Evolutionary conservation across 2,888 invertebrate species (phyloP).

Genomic region (Bembecia ichneumoniformis): DNA sequence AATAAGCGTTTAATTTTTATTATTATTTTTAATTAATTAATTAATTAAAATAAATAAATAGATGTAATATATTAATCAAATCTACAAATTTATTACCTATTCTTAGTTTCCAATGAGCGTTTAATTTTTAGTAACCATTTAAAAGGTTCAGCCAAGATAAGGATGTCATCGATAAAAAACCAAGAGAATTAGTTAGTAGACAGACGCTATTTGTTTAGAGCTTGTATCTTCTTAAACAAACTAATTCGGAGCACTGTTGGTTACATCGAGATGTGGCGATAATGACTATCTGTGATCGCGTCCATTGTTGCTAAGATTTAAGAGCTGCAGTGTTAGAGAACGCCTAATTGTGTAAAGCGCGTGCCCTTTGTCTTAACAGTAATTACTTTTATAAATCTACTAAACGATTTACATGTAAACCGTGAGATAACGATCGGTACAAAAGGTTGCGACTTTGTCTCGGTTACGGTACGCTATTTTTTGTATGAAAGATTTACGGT

Average conservation of each 20-base stretch:
- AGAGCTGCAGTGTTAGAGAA: constrained; percentile 22
- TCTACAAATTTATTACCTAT: no score
- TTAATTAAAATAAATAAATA: no score
- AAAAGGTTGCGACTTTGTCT: constrained; percentile 40
- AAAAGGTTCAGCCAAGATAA: no score
- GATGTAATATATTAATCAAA: no score
- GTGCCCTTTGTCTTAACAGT: constrained; percentile 47
- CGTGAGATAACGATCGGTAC: constrained; percentile 27
- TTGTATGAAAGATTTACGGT: constrained; percentile 1
- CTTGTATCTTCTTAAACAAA: constrained; percentile 29
- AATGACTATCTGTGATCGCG: constrained; percentile 44
- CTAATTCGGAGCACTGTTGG: constrained; percentile 42
- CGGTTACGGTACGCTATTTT: constrained; percentile 21
- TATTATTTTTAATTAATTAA: no score
- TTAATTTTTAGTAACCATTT: no score
- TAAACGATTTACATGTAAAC: constrained; percentile 45
- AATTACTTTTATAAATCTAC: constrained; percentile 55
- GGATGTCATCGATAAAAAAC: no score
- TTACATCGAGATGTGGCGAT: constrained; percentile 46
- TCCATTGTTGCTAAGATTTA: constrained; percentile 50
- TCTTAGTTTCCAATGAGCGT: no score
- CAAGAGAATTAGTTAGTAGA: not conserved
- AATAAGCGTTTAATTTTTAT: no score
- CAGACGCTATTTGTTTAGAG: not conserved
- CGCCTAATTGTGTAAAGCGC: constrained; percentile 32